Conservation (phyloP, 2,797 vertebrate genomes). For the Euthynnus affinis region DNA sequence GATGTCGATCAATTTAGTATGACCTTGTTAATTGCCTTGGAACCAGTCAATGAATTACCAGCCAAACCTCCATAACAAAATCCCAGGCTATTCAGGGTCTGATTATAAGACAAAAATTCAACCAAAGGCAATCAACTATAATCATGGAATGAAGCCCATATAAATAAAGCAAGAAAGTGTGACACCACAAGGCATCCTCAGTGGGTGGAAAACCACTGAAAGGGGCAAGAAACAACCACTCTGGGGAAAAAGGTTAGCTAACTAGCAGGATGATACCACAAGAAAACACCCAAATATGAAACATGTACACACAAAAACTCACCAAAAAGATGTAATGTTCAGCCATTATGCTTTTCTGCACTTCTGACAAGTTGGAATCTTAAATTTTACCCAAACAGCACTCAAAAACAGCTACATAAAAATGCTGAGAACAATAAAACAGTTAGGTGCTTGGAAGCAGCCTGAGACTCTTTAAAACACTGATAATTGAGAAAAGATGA, state of each 20-base stretch:
- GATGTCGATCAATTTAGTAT: conserved; percentile 21
- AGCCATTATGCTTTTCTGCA: neutral
- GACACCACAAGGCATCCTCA: conserved; percentile 13
- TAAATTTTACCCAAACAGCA: neutral
- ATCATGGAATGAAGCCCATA: conserved; percentile 16
- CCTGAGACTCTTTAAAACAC: no score
- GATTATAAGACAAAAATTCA: conserved; percentile 6
- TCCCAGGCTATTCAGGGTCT: neutral
- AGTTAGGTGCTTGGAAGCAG: neutral
- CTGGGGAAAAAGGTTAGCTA: neutral
- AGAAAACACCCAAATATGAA: neutral
- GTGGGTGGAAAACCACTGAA: neutral
- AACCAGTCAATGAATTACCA: conserved; percentile 9
- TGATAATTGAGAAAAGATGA: neutral
- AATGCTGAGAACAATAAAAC: neutral
- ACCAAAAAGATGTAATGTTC: neutral
- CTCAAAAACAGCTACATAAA: neutral
- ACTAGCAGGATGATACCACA: neutral
- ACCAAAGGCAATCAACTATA: conserved; percentile 27
- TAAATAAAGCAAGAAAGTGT: conserved; percentile 6
- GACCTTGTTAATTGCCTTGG: conserved; percentile 39
- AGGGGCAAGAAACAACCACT: neutral
- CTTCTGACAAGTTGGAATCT: neutral
- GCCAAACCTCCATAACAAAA: conserved; percentile 11
- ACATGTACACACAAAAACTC: neutral